Evolutionary conservation across 1,140 invertebrate genomes (phyloP), one percentile per base, ranked within the genome.

Genomic region (Papilio dardanus): DNA sequence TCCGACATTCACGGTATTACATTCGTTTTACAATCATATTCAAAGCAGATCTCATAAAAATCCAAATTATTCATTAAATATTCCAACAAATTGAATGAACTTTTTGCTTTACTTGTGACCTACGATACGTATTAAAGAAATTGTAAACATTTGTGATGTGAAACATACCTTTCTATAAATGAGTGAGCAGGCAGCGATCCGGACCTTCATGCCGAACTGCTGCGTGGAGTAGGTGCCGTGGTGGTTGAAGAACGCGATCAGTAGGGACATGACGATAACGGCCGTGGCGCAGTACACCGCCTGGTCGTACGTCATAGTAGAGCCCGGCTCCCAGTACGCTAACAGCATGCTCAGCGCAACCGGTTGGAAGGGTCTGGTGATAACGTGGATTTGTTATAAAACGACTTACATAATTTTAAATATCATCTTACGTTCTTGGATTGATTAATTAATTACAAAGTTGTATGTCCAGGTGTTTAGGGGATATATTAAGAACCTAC

Each of bases 101-200:
- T 37, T 37, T 37, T 8, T 37, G 7, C 7, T 10, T 10, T 37
- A 37, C 33, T 2, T 37, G 7, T n/a, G n/a, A n/a, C n/a, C 35
- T 10, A 10, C 0, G 35, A 10, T 46, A 6, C 42, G 21, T 3
- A 54, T 24, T 3, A 24, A 54, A 21, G 19, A 10, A 24, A 54
- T 24, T 21, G 42, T 46, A 46, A 46, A 46, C 42, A n/a, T 19
- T 50, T 50, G 24, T 62, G 0, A 30, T 62, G 24, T 14, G 28
- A 10, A 3, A 62, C 54, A 81, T 76, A 95, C 94, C 90, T 95
- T 95, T 83, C 95, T 93, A 76, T 95, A 95, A 58, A 95, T 94
- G 30, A 95, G 84, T 0, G 95, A 95, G 76, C 94, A 95, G 31
- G 94, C 94, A 16, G 95, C 94, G 7, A 95, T 94, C 28, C 95